phyloP scores from a whole-genome alignment of 2,888 invertebrate genomes.

The Dicyrtoma fusca region DNA sequence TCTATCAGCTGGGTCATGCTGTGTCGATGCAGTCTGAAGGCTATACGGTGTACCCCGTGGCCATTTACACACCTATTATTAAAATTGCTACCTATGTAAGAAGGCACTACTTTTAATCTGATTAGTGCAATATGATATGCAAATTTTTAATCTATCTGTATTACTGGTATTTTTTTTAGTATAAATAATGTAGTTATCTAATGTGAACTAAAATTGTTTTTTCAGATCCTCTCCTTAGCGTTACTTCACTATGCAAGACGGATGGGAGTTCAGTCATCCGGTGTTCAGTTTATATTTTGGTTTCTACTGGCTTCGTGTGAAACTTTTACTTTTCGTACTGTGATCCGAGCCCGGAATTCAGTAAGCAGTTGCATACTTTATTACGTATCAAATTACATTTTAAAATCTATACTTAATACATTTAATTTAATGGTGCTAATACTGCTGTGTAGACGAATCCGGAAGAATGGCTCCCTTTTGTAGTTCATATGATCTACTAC shows the following conservation, averaged over 20 bases:
- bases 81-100: slow-evolving; percentile 49
- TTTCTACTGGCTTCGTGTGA: slow-evolving; percentile 74
- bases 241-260: slow-evolving; percentile 79
- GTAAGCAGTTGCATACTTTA: background rate
- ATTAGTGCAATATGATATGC: background rate
- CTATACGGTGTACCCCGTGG: slow-evolving; percentile 33
- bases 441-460: background rate
- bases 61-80: slow-evolving; percentile 42
- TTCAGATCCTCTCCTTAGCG: slow-evolving; percentile 58
- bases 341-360: slow-evolving; percentile 46
- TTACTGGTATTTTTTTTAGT: too few species aligned
- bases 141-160: background rate
- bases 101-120: too few species aligned
- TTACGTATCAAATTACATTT: too few species aligned
- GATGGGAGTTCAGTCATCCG: slow-evolving; percentile 86
- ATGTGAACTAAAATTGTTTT: too few species aligned
- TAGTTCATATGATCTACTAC: slow-evolving; percentile 80
- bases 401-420: too few species aligned
- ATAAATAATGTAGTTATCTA: too few species aligned
- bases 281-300: slow-evolving; percentile 90
- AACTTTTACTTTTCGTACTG: slow-evolving; percentile 72
- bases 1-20: slow-evolving; percentile 30
- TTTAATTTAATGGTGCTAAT: background rate
- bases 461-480: slow-evolving; percentile 46
- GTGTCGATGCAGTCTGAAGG: background rate